phyloP scores from a whole-genome alignment of 2,113 vertebrate species.

The Tupaia tana region DNA sequence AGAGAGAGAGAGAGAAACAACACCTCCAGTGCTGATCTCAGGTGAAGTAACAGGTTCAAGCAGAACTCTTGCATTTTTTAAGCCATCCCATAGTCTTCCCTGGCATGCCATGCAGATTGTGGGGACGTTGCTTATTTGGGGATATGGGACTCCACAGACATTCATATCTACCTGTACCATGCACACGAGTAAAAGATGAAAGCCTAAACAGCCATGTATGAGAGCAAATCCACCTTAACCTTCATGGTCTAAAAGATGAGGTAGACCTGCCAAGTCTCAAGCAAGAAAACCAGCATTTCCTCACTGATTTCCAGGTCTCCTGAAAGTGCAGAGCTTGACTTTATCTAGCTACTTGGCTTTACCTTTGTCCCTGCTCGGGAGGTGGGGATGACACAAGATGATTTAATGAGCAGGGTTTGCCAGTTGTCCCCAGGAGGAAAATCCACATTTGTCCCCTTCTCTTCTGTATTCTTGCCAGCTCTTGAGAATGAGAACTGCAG shows the following conservation, averaged over 20 bases:
- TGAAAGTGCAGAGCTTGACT: too few species aligned
- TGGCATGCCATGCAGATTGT: constrained; percentile 32
- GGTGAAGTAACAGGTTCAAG: constrained; percentile 49
- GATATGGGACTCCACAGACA: constrained; percentile 79
- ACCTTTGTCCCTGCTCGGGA: neutral
- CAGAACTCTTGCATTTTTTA: constrained; percentile 74
- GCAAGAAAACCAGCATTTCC: constrained; percentile 61
- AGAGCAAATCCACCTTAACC: constrained; percentile 66
- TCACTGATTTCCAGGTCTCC: constrained; percentile 45
- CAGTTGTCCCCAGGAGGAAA: rapidly evolving
- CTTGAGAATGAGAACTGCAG: neutral
- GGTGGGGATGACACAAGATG: neutral
- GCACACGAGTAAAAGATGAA: constrained; percentile 81
- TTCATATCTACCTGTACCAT: constrained; percentile 70
- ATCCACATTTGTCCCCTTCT: neutral
- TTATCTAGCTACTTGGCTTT: neutral
- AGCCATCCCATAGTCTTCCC: constrained; percentile 68
- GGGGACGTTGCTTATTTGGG: constrained; percentile 76
- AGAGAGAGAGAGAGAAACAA: too few species aligned
- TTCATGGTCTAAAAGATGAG: neutral
- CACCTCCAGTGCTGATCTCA: neutral
- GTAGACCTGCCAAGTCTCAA: constrained; percentile 2
- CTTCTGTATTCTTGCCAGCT: neutral
- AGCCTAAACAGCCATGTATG: constrained; percentile 61
- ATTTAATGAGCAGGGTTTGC: neutral